Evolutionary conservation across 2,888 invertebrate species (phyloP).

Genomic region (Neocrepidodera transversa): DNA sequence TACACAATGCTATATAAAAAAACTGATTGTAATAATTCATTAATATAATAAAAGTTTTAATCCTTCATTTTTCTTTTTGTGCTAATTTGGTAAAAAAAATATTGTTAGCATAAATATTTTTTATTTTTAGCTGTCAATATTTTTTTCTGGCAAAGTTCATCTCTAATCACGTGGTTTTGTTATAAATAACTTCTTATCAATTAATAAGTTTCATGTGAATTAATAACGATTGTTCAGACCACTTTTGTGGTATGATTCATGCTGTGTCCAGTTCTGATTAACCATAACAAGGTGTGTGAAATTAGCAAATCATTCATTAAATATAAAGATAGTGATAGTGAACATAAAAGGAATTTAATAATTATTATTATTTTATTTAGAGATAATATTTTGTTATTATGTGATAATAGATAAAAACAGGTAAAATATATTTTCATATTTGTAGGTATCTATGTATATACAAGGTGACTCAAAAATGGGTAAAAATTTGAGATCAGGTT

Average conservation of each 20-base stretch:
- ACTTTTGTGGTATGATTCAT: slow-evolving; percentile 33
- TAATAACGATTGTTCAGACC: slow-evolving; percentile 28
- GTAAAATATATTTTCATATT: no score
- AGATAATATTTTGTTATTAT: no score
- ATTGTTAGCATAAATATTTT: neutral
- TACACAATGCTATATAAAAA: slow-evolving; percentile 20
- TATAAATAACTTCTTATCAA: slow-evolving; percentile 40
- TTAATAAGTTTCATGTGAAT: slow-evolving; percentile 34
- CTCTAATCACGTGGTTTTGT: slow-evolving; percentile 32
- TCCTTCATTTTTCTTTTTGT: slow-evolving; percentile 36
- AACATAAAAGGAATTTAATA: no score
- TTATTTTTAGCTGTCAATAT: neutral
- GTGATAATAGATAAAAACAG: no score
- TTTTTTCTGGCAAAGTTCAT: slow-evolving; percentile 31
- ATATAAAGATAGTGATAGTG: no score
- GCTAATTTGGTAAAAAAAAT: slow-evolving; percentile 36
- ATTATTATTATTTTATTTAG: no score
- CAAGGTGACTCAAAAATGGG: no score
- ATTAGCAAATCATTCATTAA: slow-evolving; percentile 1
- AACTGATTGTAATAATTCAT: slow-evolving; percentile 30
- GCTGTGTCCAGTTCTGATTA: slow-evolving; percentile 19
- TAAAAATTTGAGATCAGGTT: no score
- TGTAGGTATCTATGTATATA: no score
- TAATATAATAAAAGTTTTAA: slow-evolving; percentile 36
- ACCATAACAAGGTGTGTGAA: slow-evolving; percentile 24